Evolutionary conservation across 2,888 invertebrate species (phyloP).

Genomic region (Mesorhabditis belari): DNA sequence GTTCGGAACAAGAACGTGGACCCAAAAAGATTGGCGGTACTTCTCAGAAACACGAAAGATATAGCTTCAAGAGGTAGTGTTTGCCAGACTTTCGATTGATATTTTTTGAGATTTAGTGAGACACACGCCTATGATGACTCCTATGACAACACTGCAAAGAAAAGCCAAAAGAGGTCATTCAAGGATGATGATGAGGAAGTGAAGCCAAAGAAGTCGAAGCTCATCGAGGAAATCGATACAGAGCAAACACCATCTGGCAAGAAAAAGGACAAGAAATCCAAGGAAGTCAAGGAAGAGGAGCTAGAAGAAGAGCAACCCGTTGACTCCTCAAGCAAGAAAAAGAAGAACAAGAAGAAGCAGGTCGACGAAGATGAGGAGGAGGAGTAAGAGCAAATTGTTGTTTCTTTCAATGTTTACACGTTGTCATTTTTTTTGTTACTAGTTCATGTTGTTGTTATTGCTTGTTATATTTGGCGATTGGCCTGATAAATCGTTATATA

Average conservation of each 20-base stretch:
- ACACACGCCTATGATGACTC: constrained; percentile 44
- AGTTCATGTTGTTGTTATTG: too few species aligned
- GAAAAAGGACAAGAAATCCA: constrained; percentile 20
- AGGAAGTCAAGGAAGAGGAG: constrained; percentile 17
- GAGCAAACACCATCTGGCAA: constrained; percentile 8
- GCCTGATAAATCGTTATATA: too few species aligned
- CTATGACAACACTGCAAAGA: constrained; percentile 25
- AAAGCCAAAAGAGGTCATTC: constrained; percentile 17
- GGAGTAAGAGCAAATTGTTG: too few species aligned
- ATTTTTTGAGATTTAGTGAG: constrained; percentile 30
- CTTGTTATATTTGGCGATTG: too few species aligned
- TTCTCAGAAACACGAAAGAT: constrained; percentile 84
- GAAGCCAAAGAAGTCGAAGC: constrained; percentile 17
- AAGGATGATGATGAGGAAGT: constrained; percentile 23
- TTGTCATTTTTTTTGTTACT: too few species aligned
- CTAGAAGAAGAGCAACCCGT: constrained; percentile 8
- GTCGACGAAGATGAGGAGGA: not conserved
- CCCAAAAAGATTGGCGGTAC: constrained; percentile 61
- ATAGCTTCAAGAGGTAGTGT: constrained; percentile 70
- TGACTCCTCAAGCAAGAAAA: not conserved
- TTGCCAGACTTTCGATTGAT: constrained; percentile 1
- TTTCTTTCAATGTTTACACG: too few species aligned
- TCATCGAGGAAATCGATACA: constrained; percentile 8
- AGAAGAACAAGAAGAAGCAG: not conserved
- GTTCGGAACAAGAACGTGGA: constrained; percentile 70